Conservation (phyloP, 1,140 invertebrate genomes). For the Drosophila biarmipes region DNA sequence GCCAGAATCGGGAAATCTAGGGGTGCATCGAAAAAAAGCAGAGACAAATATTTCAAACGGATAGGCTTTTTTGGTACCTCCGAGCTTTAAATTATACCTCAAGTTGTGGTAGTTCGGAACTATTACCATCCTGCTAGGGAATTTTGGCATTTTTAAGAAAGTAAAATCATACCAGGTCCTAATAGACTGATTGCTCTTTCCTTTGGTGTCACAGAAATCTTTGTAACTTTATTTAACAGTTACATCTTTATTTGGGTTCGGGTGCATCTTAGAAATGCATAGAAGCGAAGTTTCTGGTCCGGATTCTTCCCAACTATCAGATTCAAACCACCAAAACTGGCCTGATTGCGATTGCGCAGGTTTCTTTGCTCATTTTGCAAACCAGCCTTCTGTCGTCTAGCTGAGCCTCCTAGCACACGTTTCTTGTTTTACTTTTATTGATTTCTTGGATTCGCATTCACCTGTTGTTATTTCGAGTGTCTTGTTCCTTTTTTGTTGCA, state of each 20-base stretch:
- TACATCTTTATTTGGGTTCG: background rate
- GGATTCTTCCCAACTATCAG: conserved; percentile 7
- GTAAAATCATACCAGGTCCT: no score
- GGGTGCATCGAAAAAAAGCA: no score
- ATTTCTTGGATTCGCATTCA: conserved; percentile 78
- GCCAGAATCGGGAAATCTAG: no score
- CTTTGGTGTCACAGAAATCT: no score
- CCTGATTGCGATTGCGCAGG: conserved; percentile 11
- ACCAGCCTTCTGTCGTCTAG: background rate
- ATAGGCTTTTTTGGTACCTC: no score
- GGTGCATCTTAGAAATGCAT: background rate
- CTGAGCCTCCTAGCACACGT: conserved; percentile 10
- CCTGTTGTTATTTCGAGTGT: conserved; percentile 74
- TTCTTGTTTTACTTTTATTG: conserved; percentile 58
- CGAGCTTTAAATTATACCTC: no score
- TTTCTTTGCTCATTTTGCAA: background rate
- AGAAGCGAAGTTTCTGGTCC: background rate
- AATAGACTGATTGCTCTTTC: no score
- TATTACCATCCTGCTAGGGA: no score
- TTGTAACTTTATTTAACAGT: no score
- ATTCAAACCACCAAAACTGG: conserved; percentile 11
- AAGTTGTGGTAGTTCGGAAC: no score
- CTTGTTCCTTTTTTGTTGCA: conserved; percentile 52
- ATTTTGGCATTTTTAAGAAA: no score
- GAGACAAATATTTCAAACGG: no score